Conservation (phyloP, 2,797 vertebrate genomes). For the Sebastes diaconus region DNA sequence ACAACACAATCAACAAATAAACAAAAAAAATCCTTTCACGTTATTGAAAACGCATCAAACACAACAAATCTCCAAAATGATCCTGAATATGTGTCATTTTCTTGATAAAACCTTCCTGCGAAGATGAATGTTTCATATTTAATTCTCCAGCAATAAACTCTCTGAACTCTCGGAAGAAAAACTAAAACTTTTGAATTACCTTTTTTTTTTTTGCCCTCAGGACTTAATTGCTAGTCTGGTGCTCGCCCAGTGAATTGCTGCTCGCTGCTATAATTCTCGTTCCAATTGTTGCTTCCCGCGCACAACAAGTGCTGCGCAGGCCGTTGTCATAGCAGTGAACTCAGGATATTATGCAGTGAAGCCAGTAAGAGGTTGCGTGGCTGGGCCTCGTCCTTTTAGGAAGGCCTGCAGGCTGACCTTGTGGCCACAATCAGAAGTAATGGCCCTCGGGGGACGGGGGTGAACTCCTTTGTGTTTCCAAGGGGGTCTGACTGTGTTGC, state of each 20-base stretch:
- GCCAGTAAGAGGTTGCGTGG: slow-evolving; percentile 50
- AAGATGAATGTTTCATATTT: slow-evolving; percentile 22
- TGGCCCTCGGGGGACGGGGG: slow-evolving; percentile 74
- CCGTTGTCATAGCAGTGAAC: slow-evolving; percentile 76
- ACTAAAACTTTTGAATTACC: slow-evolving; percentile 29
- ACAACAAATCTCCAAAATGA: neutral
- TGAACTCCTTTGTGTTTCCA: slow-evolving; percentile 80
- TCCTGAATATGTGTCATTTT: neutral
- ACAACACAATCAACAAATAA: neutral
- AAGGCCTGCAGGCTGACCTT: slow-evolving; percentile 86
- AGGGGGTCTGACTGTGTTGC: slow-evolving; percentile 66
- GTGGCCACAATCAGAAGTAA: slow-evolving; percentile 84
- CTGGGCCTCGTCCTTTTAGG: slow-evolving; percentile 77
- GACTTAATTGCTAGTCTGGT: slow-evolving; percentile 41
- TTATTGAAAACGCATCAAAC: neutral
- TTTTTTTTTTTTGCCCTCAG: slow-evolving; percentile 28
- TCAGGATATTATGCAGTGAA: slow-evolving; percentile 66
- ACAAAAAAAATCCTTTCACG: neutral
- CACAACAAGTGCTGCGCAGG: slow-evolving; percentile 26
- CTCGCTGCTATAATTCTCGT: slow-evolving; percentile 53
- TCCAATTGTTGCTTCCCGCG: slow-evolving; percentile 58
- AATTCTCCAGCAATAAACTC: slow-evolving; percentile 27
- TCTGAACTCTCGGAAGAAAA: slow-evolving; percentile 1
- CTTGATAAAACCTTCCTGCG: neutral
- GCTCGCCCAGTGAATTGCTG: slow-evolving; percentile 24